A percentile compares a stretch with the other conserved stretches of the same genome.
These are phyloP conservation scores for Acanthiza pusilla DNA, from an alignment of 2,797 vertebrate genomes.

Conservation along the genomic window DNA sequence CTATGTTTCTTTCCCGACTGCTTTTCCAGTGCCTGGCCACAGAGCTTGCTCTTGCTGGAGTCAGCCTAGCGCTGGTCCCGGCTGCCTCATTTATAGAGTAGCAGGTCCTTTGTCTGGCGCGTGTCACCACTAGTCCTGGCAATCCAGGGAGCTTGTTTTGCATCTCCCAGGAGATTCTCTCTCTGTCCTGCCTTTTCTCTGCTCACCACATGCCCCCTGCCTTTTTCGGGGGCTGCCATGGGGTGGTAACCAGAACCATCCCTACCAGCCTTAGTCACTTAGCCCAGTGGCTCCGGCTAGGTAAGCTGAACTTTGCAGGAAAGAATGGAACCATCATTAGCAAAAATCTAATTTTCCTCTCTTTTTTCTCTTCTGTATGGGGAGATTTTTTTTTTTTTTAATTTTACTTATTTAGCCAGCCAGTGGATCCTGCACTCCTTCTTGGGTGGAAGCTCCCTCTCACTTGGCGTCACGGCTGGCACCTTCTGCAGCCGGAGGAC, in stretches of 20 bases:
- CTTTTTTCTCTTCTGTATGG: background rate
- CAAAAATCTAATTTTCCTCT: background rate
- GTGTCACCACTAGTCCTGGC: conserved; percentile 74
- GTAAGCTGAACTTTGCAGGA: background rate
- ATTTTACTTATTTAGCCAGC: background rate
- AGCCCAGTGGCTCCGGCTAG: too few relatives aligned
- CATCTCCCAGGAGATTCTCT: conserved; percentile 70
- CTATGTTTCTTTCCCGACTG: background rate
- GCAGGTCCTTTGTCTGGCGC: conserved; percentile 84
- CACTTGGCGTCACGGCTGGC: background rate
- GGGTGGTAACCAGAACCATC: background rate
- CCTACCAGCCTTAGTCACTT: background rate
- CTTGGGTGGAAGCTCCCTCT: background rate
- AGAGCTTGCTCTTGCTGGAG: background rate
- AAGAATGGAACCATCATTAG: background rate
- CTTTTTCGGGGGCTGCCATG: background rate
- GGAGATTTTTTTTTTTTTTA: too few relatives aligned
- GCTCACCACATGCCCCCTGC: background rate
- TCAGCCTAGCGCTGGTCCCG: conserved; percentile 15
- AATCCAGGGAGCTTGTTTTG: conserved; percentile 63
- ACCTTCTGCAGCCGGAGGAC: background rate
- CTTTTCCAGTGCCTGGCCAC: background rate
- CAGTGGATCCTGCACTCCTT: background rate
- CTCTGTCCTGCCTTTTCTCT: conserved; percentile 10
- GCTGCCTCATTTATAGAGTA: conserved; percentile 82